Percentiles rank a stretch among this genome's conserved stretches.
phyloP scores from a whole-genome alignment of 1,140 invertebrate genomes.

The Hestina assimilis region DNA sequence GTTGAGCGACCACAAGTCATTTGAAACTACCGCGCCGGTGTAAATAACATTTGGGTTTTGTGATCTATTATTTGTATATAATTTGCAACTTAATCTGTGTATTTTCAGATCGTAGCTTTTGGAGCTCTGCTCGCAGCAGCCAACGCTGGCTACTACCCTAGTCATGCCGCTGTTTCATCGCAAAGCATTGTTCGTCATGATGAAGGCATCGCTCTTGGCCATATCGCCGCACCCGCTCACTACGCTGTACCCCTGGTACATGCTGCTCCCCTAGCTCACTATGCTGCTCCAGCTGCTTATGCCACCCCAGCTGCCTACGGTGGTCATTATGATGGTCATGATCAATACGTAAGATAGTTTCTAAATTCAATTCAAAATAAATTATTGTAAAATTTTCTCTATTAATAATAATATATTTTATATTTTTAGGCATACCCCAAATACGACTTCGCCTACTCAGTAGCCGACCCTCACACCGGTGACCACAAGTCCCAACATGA shows the following conservation, averaged over 20 bases:
- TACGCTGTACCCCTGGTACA: slow-evolving; percentile 46
- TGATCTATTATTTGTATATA: neutral
- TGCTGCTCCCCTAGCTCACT: slow-evolving; percentile 32
- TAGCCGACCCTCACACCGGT: slow-evolving; percentile 67
- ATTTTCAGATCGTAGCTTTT: slow-evolving; percentile 49
- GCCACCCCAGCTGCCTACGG: slow-evolving; percentile 22
- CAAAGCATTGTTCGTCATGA: slow-evolving; percentile 62
- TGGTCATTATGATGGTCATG: slow-evolving; percentile 35
- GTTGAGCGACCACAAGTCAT: slow-evolving; percentile 15
- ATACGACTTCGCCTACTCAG: slow-evolving; percentile 77
- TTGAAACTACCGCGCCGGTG: neutral
- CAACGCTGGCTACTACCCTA: slow-evolving; percentile 42
- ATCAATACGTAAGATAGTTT: slow-evolving; percentile 51
- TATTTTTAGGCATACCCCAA: neutral
- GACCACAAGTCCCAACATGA: slow-evolving; percentile 60
- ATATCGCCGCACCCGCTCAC: slow-evolving; percentile 34
- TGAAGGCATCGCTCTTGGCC: slow-evolving; percentile 27
- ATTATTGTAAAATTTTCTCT: too few species aligned
- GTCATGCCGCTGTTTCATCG: slow-evolving; percentile 49
- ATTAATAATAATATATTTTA: neutral
- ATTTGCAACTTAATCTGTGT: neutral
- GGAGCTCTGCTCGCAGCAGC: slow-evolving; percentile 42
- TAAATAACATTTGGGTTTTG: neutral
- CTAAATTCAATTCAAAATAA: too few species aligned
- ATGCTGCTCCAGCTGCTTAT: slow-evolving; percentile 31